Conservation (phyloP, 64 coral and sea anemone genomes). For the Orbicella faveolata region DNA sequence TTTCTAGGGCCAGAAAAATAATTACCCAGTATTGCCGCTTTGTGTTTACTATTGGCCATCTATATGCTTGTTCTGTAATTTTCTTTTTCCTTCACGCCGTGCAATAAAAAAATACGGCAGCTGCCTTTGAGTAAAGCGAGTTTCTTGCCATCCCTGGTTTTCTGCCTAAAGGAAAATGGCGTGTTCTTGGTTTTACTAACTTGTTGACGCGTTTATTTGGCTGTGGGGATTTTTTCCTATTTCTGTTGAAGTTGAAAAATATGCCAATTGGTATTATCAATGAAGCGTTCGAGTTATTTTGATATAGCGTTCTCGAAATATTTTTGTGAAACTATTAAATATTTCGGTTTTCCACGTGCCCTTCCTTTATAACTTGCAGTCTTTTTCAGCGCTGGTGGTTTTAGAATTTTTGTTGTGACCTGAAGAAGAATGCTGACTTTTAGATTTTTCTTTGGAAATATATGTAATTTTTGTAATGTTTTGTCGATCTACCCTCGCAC, state of each 20-base stretch:
- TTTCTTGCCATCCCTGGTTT: neutral
- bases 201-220: neutral
- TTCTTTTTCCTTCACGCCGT: neutral
- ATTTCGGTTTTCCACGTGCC: neutral
- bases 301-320: neutral
- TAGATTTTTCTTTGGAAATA: neutral
- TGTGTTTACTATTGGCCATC: neutral
- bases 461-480: neutral
- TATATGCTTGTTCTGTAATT: neutral
- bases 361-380: neutral
- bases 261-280: neutral
- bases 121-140: neutral
- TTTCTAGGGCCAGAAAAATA: neutral
- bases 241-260: neutral
- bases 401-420: conserved; percentile 12
- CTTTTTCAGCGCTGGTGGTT: neutral
- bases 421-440: neutral
- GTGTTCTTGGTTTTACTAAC: neutral
- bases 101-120: neutral
- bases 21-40: neutral
- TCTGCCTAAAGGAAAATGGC: neutral
- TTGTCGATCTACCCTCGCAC: neutral
- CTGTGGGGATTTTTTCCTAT: neutral
- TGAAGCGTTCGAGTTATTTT: neutral
- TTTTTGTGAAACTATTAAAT: neutral